Base-by-base conservation (phyloP, 2,888 invertebrate genomes). In the Gerris lacustris region DNA sequence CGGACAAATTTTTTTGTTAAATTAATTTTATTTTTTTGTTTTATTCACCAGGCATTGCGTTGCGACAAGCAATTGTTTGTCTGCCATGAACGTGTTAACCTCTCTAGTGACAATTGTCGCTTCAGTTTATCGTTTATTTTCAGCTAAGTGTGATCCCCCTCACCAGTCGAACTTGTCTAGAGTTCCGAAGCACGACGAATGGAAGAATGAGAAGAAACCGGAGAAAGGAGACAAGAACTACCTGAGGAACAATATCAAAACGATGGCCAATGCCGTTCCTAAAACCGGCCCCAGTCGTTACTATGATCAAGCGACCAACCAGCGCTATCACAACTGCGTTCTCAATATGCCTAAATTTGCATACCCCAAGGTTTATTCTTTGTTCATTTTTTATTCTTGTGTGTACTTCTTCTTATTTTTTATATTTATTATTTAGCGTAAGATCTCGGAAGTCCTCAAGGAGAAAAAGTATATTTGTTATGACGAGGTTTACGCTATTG, bases 291-390 rank as follows among this genome's bases (percentile, higher is more conserved):
- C 85, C 84, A 18, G 82, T 81, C 87, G 0, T 83, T 85, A 47
- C 81, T 82, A 44, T 90, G 91, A 0, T 86, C 86, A 69, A 82
- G 82, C 9, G 85, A 86, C 77, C 83, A 84, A 76, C 81, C 89
- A 55, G 81, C 84, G 72, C 83, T 84, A 31, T 86, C 87, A 0
- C 89, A 89, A 0, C 83, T 90, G 75, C 83, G 87, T 71, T 68
- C 69, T 73, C 9, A 63, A 55, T 17, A 67, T 63, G 73, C 90
- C 89, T 0, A 82, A 86, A 75, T 87, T 84, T 76, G 84, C 88
- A 45, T 82, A 85, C 68, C 82, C 85, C 62, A 83, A 86, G 73
- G 86, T 86, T 75, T 63, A 64, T 62, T 45, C 11, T 11, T 18
- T 17, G 18, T 45, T 63, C 67, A 55, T 9, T 9, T 9, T 9